phyloP scores from a whole-genome alignment of 92 coral and sea anemone genomes.

The Palythoa grandis region DNA sequence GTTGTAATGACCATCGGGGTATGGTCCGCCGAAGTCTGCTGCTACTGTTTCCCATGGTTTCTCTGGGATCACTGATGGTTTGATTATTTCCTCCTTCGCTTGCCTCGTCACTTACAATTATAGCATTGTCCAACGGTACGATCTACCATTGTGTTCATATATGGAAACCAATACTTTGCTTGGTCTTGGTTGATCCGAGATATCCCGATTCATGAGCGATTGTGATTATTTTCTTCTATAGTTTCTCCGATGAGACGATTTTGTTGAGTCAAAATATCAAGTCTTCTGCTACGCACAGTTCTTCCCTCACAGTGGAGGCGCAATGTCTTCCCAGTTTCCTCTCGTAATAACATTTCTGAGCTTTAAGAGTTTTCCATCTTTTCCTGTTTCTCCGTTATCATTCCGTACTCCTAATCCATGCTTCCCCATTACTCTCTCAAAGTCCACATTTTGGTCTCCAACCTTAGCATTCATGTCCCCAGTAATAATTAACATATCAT shows the following conservation, averaged over 20 bases:
- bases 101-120: background rate
- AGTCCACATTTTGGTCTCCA: too few relatives aligned
- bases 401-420: too few relatives aligned
- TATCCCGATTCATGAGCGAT: background rate
- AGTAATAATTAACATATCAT: too few relatives aligned
- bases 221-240: background rate
- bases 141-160: background rate
- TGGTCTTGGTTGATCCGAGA: background rate
- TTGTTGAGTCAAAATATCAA: background rate
- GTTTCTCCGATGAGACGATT: background rate
- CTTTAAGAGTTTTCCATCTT: background rate
- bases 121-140: background rate
- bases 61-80: slow-evolving; percentile 46
- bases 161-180: background rate
- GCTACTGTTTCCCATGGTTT: slow-evolving; percentile 54
- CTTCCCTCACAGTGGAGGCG: background rate
- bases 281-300: background rate
- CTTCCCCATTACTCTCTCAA: too few relatives aligned
- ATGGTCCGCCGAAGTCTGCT: slow-evolving; percentile 47
- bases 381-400: background rate
- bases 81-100: slow-evolving; percentile 41
- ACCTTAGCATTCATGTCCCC: too few relatives aligned
- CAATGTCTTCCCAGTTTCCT: background rate
- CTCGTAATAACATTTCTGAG: background rate
- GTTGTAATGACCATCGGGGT: background rate